These are phyloP conservation scores for Halichoerus grypus DNA, from an alignment of 2,113 vertebrate species.

Conservation along the genomic window DNA sequence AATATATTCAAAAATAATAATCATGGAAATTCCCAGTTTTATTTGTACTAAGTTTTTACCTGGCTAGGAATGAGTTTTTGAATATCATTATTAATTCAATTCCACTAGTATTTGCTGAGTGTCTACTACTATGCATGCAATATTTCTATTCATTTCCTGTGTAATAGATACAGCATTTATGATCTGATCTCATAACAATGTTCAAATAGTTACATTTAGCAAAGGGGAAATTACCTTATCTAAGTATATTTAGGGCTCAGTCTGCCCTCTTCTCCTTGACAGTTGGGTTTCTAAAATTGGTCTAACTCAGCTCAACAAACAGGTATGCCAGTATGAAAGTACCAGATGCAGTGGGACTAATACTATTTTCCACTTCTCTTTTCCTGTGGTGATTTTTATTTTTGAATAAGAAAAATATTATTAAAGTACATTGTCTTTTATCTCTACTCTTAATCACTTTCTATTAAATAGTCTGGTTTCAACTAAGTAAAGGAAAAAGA, in stretches of 20 bases:
- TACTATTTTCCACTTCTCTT: neutral
- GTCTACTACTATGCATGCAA: neutral
- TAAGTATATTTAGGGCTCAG: neutral
- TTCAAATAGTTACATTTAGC: neutral
- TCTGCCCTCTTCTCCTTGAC: neutral
- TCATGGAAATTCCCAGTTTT: neutral
- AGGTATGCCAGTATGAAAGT: neutral
- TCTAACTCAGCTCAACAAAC: neutral
- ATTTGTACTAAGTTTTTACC: conserved; percentile 13
- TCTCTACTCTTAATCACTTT: conserved; percentile 33
- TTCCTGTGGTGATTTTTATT: conserved; percentile 15
- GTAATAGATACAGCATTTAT: neutral
- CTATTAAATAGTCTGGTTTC: conserved; percentile 9
- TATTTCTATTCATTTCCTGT: neutral
- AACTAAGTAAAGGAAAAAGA: conserved; percentile 3
- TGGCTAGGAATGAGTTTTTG: conserved; percentile 5
- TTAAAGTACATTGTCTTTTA: conserved; percentile 1
- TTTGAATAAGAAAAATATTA: conserved; percentile 52
- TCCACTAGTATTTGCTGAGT: conserved; percentile 8
- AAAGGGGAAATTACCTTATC: neutral
- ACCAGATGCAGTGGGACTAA: neutral
- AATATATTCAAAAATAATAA: neutral
- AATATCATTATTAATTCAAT: neutral
- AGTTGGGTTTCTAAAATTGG: neutral
- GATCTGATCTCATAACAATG: neutral